These are phyloP conservation scores for Mythimna lalbum DNA, from an alignment of 2,888 invertebrate genomes.

Conservation along the genomic window DNA sequence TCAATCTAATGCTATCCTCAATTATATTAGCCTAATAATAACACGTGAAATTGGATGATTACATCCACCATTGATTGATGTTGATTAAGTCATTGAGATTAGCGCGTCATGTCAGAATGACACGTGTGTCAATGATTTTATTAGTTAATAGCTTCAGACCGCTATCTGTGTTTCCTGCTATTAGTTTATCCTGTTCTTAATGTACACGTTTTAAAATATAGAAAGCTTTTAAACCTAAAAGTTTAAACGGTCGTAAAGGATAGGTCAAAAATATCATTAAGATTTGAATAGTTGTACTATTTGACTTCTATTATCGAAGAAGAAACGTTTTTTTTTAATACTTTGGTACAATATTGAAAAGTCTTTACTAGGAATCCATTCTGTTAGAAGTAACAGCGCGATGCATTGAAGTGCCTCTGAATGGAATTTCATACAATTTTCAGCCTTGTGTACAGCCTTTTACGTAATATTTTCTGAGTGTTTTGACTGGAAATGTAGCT, in stretches of 20 bases:
- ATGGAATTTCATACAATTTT: slow-evolving; percentile 26
- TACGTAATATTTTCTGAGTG: slow-evolving; percentile 28
- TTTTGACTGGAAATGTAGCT: slow-evolving; percentile 24
- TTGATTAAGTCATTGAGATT: slow-evolving; percentile 49
- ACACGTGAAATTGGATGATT: slow-evolving; percentile 43
- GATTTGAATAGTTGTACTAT: slow-evolving; percentile 51
- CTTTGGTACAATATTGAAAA: slow-evolving; percentile 51
- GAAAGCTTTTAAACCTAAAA: slow-evolving; percentile 52
- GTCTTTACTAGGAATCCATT: slow-evolving; percentile 46
- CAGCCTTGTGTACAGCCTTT: slow-evolving; percentile 15
- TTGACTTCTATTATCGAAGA: slow-evolving; percentile 41
- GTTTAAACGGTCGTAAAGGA: slow-evolving; percentile 27
- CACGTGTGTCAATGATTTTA: slow-evolving; percentile 48
- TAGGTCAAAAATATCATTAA: slow-evolving; percentile 60
- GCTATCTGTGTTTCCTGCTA: slow-evolving; percentile 34
- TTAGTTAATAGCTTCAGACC: slow-evolving; percentile 19
- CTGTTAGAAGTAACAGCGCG: slow-evolving; percentile 46
- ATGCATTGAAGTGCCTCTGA: slow-evolving; percentile 44
- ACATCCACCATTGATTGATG: slow-evolving; percentile 39
- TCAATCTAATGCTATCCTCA: slow-evolving; percentile 12
- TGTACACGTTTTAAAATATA: slow-evolving; percentile 46
- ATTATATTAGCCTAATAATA: slow-evolving; percentile 26
- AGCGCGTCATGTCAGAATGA: slow-evolving; percentile 38
- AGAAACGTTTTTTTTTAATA: slow-evolving; percentile 40
- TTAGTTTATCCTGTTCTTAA: slow-evolving; percentile 45